Conservation (phyloP, 23 tunicate genomes). For the Styela plicata region DNA sequence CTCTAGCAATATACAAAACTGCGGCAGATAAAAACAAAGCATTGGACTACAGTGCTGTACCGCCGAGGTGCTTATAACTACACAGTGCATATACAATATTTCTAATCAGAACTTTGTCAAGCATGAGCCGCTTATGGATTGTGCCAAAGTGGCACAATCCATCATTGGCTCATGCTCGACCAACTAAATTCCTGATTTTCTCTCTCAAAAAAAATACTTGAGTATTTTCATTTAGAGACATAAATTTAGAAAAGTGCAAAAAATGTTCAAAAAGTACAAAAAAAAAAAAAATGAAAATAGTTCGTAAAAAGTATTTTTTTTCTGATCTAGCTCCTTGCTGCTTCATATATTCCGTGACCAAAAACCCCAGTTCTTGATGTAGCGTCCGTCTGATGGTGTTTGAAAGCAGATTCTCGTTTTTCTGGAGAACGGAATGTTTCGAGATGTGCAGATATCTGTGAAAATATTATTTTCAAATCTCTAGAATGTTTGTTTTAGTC, state of each 20-base stretch:
- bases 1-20: neutral
- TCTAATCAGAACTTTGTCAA: too few species aligned
- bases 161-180: too few species aligned
- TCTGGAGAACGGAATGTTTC: conserved; percentile 85
- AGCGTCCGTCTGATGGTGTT: conserved; percentile 85
- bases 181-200: too few species aligned
- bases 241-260: too few species aligned
- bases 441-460: conserved; percentile 70
- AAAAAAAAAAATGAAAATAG: neutral
- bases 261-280: neutral
- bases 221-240: too few species aligned
- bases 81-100: neutral
- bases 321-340: conserved; percentile 63
- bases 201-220: too few species aligned
- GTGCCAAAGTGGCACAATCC: too few species aligned
- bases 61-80: neutral
- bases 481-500: neutral
- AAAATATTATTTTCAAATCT: too few species aligned
- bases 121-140: too few species aligned
- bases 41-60: neutral
- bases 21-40: too few species aligned
- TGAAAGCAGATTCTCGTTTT: conserved; percentile 55
- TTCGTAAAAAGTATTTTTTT: neutral
- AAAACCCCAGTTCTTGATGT: conserved; percentile 78
- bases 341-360: conserved; percentile 89